Conservation (phyloP, 2,113 vertebrate genomes). For the Mus spicilegus region DNA sequence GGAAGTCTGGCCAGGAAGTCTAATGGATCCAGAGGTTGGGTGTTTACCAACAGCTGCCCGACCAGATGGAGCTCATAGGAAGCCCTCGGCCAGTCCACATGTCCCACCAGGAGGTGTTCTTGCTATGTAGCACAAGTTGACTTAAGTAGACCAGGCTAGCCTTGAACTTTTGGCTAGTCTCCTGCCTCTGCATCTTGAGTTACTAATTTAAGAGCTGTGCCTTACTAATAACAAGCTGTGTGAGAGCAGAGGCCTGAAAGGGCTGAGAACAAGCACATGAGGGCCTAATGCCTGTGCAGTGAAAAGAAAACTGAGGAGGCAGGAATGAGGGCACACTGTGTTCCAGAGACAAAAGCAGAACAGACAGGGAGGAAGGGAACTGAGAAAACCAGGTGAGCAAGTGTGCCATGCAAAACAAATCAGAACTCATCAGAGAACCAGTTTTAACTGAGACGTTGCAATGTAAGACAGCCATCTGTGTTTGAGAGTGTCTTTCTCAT, state of each 20-base stretch:
- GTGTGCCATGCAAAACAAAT: not conserved
- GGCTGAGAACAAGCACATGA: not conserved
- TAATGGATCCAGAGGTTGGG: not conserved
- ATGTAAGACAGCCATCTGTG: not conserved
- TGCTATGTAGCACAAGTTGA: not conserved
- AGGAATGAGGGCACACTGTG: not conserved
- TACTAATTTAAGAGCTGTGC: not conserved
- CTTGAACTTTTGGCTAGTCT: not conserved
- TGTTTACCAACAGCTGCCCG: not conserved
- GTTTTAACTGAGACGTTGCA: slow-evolving; percentile 16
- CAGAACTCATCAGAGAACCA: slow-evolving; percentile 2
- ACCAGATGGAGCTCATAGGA: not conserved
- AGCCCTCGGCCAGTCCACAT: not conserved
- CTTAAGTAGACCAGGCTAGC: not conserved
- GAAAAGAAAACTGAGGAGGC: not conserved
- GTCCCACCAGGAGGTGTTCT: not conserved
- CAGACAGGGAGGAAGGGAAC: not conserved
- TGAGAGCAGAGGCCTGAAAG: slow-evolving; percentile 37
- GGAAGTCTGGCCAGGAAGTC: not conserved
- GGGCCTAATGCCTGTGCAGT: too few relatives aligned
- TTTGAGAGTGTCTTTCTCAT: slow-evolving; percentile 3
- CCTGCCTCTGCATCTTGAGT: not conserved
- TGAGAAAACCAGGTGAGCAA: not conserved
- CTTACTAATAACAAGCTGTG: not conserved
- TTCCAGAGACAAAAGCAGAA: not conserved